Base-by-base conservation (phyloP, 2,888 invertebrate genomes). In the Leptopilina myrica region DNA sequence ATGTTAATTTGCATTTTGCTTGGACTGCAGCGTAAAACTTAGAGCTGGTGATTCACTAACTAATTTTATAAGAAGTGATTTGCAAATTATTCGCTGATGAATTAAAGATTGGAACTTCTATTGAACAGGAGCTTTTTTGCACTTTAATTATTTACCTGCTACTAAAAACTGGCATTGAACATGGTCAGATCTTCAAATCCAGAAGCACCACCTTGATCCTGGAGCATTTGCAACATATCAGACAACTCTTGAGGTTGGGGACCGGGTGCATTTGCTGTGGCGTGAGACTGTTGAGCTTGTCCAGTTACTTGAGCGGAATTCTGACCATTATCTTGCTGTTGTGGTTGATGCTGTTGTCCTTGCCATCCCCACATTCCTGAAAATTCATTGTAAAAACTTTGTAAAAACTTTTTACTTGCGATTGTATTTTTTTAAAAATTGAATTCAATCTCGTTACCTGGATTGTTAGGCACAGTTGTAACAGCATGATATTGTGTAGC, bases 141-240 rank as follows among this genome's bases (percentile, higher is more conserved):
- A 40, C 46, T 59, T 65, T 33, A 53, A 66, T 65, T 33, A 66
- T 67, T n/a, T 15, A 46, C 79, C 87, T 83, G 82, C 91, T 93
- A 95, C 92, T 95, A 95, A 89, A 96, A 96, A 86, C 94, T 94
- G 86, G 97, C 95, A 91, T 96, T 97, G 92, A 98, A 98, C 97
- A 98, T 98, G 90, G 96, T 96, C 88, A 98, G 94, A 92, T 98
- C 98, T 91, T 97, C 97, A 91, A 98, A 98, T 46, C 96, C 95
- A 79, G 96, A 94, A 62, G 96, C 94, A 76, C 95, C 96, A 87
- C 95, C 95, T 91, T 97, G 97, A 92, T 97, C 97, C 80, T 93
- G 93, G 79, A 98, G 93, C 95, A 98, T 97, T 92, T 98, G 97
- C 87, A 98, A 93, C 97, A 98, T 97, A 89, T 98, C 98, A 15